Conservation (phyloP, 2,888 invertebrate genomes). For the Tipula unca region DNA sequence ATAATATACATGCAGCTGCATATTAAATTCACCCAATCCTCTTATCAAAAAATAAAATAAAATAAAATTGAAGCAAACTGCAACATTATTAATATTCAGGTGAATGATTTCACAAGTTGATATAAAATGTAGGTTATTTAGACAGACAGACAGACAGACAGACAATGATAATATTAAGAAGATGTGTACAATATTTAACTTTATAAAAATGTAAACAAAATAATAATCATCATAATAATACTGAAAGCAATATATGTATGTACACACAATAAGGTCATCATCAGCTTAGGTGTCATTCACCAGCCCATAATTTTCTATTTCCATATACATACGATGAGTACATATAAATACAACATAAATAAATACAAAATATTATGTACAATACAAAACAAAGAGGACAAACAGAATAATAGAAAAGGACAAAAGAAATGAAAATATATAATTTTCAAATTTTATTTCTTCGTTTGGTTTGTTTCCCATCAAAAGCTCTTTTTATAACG, state of each 20-base stretch:
- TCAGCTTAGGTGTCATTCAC: background rate
- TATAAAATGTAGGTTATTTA: background rate
- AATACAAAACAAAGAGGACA: background rate
- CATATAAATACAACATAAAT: background rate
- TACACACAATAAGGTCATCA: background rate
- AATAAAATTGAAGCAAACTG: background rate
- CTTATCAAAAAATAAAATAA: background rate
- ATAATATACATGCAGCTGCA: background rate
- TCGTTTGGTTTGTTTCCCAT: background rate
- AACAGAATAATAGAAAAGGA: background rate
- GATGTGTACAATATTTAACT: no score
- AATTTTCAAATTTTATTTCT: background rate
- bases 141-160: background rate
- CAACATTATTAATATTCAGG: background rate
- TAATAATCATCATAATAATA: background rate
- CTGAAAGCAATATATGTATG: background rate
- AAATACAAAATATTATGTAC: background rate
- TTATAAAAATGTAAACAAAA: no score
- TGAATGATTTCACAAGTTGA: background rate
- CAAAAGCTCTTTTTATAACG: background rate
- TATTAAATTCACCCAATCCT: background rate
- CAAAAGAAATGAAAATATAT: background rate
- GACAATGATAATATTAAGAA: no score
- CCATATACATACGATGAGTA: no score
- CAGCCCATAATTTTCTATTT: background rate